Evolutionary conservation across 2,113 vertebrate species (phyloP).

Genomic region (Ifrita kowaldi): DNA sequence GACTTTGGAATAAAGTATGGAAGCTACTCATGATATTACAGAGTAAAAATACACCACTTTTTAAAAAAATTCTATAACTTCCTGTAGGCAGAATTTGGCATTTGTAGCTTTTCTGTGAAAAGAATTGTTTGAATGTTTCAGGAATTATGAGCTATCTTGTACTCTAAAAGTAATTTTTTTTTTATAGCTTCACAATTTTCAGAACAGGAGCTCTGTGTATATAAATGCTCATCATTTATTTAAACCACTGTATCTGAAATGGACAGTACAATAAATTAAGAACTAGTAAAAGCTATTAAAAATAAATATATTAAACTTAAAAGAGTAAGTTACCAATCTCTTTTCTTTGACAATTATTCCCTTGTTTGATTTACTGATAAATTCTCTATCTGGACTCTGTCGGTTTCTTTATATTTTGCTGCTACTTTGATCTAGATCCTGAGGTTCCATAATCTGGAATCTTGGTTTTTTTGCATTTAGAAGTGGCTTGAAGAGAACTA

Average conservation of each 20-base stretch:
- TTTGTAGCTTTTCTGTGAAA: neutral
- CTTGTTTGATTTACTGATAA: neutral
- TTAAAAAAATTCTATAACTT: neutral
- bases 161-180: neutral
- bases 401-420: neutral
- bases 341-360: neutral
- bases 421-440: neutral
- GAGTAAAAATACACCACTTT: neutral
- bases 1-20: neutral
- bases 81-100: neutral
- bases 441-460: neutral
- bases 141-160: neutral
- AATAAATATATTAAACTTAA: neutral
- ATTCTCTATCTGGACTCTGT: neutral
- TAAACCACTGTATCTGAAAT: neutral
- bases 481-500: neutral
- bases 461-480: neutral
- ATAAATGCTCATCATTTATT: neutral
- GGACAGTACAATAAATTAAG: neutral
- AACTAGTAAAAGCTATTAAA: neutral
- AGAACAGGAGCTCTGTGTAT: neutral
- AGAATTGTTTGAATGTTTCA: slow-evolving; percentile 26
- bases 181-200: neutral
- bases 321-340: neutral
- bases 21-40: neutral